Percentiles rank a stretch among this genome's conserved stretches.
Conservation (phyloP, 2,113 vertebrate genomes). For the Phalacrocorax aristotelis region DNA sequence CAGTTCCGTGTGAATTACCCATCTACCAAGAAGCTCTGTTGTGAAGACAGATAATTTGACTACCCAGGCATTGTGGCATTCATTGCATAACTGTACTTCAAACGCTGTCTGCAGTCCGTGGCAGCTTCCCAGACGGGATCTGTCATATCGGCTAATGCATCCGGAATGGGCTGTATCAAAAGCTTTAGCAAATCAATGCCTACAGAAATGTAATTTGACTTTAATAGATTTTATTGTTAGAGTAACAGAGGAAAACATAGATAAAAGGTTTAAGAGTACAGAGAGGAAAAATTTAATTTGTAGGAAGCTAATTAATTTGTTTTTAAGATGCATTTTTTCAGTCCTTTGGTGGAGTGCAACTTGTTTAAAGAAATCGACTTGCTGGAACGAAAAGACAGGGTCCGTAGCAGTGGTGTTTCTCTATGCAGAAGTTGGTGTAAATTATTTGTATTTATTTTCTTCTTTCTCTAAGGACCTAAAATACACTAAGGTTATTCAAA, state of each 20-base stretch:
- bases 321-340: neutral
- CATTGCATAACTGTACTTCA: neutral
- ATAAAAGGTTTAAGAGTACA: constrained; percentile 1
- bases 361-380: neutral
- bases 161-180: neutral
- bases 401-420: neutral
- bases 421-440: neutral
- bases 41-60: neutral
- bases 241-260: neutral
- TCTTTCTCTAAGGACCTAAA: neutral
- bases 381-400: neutral
- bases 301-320: neutral
- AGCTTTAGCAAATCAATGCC: constrained; percentile 21
- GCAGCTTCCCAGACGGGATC: neutral
- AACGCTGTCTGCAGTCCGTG: neutral
- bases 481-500: neutral
- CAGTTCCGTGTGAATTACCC: neutral
- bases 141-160: neutral
- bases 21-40: neutral
- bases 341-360: neutral
- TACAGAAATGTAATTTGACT: neutral
- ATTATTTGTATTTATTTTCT: neutral
- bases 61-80: neutral
- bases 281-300: neutral
- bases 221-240: constrained; percentile 15